Conservation (phyloP, 1,140 invertebrate genomes). For the Dermatophagoides farinae region DNA sequence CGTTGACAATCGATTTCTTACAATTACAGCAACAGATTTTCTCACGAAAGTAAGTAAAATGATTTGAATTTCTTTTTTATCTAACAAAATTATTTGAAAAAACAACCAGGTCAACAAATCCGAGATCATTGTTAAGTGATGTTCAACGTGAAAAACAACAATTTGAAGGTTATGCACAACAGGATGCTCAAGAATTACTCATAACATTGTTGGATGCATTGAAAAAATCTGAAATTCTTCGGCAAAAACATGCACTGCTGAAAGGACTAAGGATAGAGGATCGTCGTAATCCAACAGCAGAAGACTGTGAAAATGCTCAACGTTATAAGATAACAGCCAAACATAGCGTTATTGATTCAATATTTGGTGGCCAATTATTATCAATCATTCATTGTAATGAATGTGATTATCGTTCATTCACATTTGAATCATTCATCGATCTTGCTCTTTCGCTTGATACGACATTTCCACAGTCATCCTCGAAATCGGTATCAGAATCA, state of each 20-base stretch:
- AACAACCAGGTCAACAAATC: conserved; percentile 26
- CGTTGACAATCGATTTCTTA: background rate
- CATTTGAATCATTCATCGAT: conserved; percentile 80
- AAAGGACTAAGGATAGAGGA: conserved; percentile 8
- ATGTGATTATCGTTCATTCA: conserved; percentile 49
- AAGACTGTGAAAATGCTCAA: background rate
- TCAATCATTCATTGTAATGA: conserved; percentile 72
- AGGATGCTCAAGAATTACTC: conserved; percentile 85
- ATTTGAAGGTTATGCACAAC: conserved; percentile 80
- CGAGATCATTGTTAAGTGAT: background rate
- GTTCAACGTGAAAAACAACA: conserved; percentile 31
- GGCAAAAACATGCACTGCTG: conserved; percentile 24
- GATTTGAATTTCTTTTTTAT: background rate
- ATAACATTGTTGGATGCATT: conserved; percentile 67
- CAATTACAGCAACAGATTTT: background rate
- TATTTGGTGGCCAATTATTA: conserved; percentile 70
- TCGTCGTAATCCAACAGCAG: background rate
- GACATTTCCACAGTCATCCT: background rate
- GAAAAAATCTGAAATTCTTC: conserved; percentile 36
- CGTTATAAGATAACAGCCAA: background rate
- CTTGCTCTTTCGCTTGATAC: conserved; percentile 50
- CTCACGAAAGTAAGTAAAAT: background rate
- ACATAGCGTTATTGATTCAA: conserved; percentile 44
- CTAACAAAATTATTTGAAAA: background rate
- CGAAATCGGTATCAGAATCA: background rate